These are phyloP conservation scores for Drosophila kokeensis DNA, from an alignment of 2,888 invertebrate genomes.

Conservation along the genomic window DNA sequence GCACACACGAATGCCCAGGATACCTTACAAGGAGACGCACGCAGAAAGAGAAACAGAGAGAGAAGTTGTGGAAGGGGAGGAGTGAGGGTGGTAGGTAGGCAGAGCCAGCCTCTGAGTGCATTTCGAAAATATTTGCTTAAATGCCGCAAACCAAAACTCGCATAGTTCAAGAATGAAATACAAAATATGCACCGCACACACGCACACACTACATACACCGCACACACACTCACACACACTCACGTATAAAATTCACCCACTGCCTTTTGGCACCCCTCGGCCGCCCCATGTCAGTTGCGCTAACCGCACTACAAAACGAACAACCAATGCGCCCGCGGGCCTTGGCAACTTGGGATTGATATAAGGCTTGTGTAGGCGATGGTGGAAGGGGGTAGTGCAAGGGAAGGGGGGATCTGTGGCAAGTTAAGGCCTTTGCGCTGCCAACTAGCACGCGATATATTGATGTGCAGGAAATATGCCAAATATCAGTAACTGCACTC, in stretches of 20 bases:
- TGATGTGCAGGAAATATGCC: slow-evolving; percentile 79
- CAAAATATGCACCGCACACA: slow-evolving; percentile 57
- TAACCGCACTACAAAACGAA: slow-evolving; percentile 70
- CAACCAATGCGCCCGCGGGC: slow-evolving; percentile 72
- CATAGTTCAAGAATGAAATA: slow-evolving; percentile 75
- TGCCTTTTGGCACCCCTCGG: not conserved
- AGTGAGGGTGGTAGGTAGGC: slow-evolving; percentile 2
- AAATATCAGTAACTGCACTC: slow-evolving; percentile 59
- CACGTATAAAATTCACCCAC: slow-evolving; percentile 18
- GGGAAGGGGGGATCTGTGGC: slow-evolving; percentile 8
- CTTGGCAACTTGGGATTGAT: slow-evolving; percentile 59
- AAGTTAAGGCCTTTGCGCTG: slow-evolving; percentile 55
- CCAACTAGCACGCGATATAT: slow-evolving; percentile 78
- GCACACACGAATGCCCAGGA: slow-evolving; percentile 34
- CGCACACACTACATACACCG: slow-evolving; percentile 2
- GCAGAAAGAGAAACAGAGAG: not conserved
- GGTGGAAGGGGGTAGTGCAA: accelerated
- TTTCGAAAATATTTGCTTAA: slow-evolving; percentile 77
- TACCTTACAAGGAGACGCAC: slow-evolving; percentile 20
- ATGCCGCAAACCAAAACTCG: slow-evolving; percentile 78
- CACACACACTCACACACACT: slow-evolving; percentile 21
- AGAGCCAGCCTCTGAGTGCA: slow-evolving; percentile 48
- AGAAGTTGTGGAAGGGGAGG: accelerated
- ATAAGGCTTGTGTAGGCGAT: slow-evolving; percentile 15
- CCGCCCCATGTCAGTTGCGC: slow-evolving; percentile 16